Evolutionary conservation across 2,797 vertebrate genomes (phyloP), one percentile per base, ranked within the genome.

Genomic region (Triplophysa yarkandensis): DNA sequence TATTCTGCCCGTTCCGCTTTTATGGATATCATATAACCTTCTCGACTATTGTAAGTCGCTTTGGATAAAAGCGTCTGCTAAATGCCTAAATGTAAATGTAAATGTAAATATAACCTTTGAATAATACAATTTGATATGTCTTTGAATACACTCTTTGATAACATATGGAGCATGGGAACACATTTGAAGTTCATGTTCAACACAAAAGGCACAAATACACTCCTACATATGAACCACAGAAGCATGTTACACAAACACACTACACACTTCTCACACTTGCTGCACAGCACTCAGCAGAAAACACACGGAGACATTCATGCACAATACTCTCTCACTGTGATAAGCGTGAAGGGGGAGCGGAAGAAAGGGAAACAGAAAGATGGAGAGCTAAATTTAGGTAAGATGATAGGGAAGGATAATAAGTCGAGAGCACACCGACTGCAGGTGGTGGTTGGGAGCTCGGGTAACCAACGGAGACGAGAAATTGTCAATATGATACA

Each of bases 381-480:
- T 66, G 62, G 34, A 62, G 62, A 67, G 67, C 67, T 71, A 62
- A 61, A 75, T 58, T 65, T 50, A 68, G 66, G 46, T 46, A 44
- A 68, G 70, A 68, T 68, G 64, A 74, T 63, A 68, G 66, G 48
- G 34, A 58, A 41, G 44, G 62, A 48, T 60, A 71, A 77, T 73
- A 72, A 43, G 71, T 65, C 68, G 76, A 68, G 44, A 68, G 70
- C 25, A 50, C 64, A 65, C 44, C 32, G 16, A 55, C 70, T 61
- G 43, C 36, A 60, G 43, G 48, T 57, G 28, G 69, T 28, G 41
- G 6, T 3, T 43, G n/a, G 36, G 39, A 6, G 4, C 27, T 72
- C 39, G 32, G 67, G 58, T 54, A 74, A 39, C 34, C 68, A 64
- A 30, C 11, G 44, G 50, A 71, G 48, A 30, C 54, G 2, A 46